Conservation (phyloP, 2,113 vertebrate species). For the Xenopus tropicalis region UCB_Xtro_10.0 CM004446.2:90095501-90096000, state of each 20-base stretch:
- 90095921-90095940: constrained; percentile 20
- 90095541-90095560: constrained; percentile 5
- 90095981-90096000: constrained; percentile 7
- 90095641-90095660: too few relatives aligned
- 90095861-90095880: not conserved
- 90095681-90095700: too few relatives aligned
- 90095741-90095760: not conserved
- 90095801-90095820: not conserved
- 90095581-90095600: not conserved
- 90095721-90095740: not conserved
- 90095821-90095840: not conserved
- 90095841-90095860: not conserved
- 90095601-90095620: not conserved
- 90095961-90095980: constrained; percentile 30
- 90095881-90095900: constrained; percentile 6
- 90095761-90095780: not conserved
- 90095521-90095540: constrained; percentile 27
- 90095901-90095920: constrained; percentile 25
- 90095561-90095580: constrained; percentile 24
- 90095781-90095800: not conserved
- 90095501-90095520: not conserved
- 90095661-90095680: too few relatives aligned
- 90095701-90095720: not conserved
- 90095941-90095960: not conserved
- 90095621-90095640: too few relatives aligned